Percentiles rank a stretch among this genome's conserved stretches.
phyloP scores from a whole-genome alignment of 2,113 vertebrate genomes.

The Otocyon megalotis region DNA sequence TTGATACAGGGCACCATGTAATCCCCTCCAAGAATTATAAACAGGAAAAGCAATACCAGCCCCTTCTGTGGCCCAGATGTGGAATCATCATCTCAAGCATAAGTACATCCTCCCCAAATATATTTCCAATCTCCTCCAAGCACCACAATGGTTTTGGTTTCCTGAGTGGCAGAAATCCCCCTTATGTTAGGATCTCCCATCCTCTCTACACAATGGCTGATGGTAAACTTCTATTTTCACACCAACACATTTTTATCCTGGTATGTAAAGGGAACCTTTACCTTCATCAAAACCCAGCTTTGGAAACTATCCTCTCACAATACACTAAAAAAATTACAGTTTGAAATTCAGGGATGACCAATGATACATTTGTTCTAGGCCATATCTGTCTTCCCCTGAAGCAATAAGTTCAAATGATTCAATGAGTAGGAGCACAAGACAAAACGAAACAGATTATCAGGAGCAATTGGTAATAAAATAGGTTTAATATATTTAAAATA shows the following conservation, averaged over 20 bases:
- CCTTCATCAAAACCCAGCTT: background rate
- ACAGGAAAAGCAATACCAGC: background rate
- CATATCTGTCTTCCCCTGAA: background rate
- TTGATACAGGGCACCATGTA: background rate
- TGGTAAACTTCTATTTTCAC: background rate
- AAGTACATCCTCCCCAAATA: background rate
- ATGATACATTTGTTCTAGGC: slow-evolving; percentile 5
- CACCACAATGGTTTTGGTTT: slow-evolving; percentile 12
- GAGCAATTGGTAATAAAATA: background rate
- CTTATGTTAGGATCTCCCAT: background rate
- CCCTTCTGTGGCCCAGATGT: background rate
- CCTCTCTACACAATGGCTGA: background rate
- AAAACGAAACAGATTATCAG: slow-evolving; percentile 30
- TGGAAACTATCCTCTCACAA: slow-evolving; percentile 41
- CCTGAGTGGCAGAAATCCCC: background rate
- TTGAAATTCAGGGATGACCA: slow-evolving; percentile 33
- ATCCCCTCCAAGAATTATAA: background rate
- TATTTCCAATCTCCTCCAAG: background rate
- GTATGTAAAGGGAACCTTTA: slow-evolving; percentile 24
- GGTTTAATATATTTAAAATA: slow-evolving; percentile 29
- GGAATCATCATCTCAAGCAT: background rate
- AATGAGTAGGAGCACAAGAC: background rate
- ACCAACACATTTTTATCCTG: slow-evolving; percentile 21
- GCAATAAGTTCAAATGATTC: slow-evolving; percentile 35
- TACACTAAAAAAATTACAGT: background rate